These are phyloP conservation scores for Globia sparganii DNA, from an alignment of 2,888 invertebrate genomes.

Conservation along the genomic window DNA sequence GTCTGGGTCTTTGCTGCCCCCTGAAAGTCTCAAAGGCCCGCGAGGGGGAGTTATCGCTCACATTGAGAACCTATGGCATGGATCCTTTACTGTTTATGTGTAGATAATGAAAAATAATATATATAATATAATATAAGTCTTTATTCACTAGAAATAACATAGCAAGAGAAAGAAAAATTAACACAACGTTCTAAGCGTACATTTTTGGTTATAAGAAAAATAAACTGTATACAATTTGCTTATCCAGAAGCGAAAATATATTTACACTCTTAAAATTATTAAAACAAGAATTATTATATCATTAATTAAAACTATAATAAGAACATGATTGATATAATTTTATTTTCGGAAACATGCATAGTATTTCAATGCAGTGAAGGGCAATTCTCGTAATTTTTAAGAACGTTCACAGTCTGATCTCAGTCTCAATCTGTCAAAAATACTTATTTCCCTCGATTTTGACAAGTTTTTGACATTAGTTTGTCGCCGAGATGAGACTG, in stretches of 20 bases:
- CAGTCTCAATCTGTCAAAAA: too few relatives aligned
- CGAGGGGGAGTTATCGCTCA: too few relatives aligned
- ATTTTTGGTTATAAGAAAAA: slow-evolving; percentile 54
- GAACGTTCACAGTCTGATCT: too few relatives aligned
- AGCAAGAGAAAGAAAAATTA: slow-evolving; percentile 40
- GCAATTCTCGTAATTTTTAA: too few relatives aligned
- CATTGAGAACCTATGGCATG: too few relatives aligned
- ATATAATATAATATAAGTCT: slow-evolving; percentile 54
- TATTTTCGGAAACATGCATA: slow-evolving; percentile 14
- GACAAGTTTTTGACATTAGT: too few relatives aligned
- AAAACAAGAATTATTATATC: slow-evolving; percentile 20
- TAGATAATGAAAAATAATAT: background rate
- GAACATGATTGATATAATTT: slow-evolving; percentile 46
- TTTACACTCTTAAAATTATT: slow-evolving; percentile 45
- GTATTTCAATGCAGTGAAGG: too few relatives aligned
- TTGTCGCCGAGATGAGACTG: too few relatives aligned
- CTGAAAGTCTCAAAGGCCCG: too few relatives aligned
- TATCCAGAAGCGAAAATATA: slow-evolving; percentile 54
- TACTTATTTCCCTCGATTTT: too few relatives aligned
- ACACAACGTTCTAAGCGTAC: slow-evolving; percentile 42
- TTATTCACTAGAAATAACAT: slow-evolving; percentile 53
- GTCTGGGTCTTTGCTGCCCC: too few relatives aligned
- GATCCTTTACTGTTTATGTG: too few relatives aligned
- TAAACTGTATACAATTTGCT: slow-evolving; percentile 41
- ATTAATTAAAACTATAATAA: slow-evolving; percentile 32